Percentiles rank a stretch among this genome's conserved stretches.
These are phyloP conservation scores for Callopanchax toddi DNA, from an alignment of 2,113 vertebrate species.

Conservation along the genomic window DNA sequence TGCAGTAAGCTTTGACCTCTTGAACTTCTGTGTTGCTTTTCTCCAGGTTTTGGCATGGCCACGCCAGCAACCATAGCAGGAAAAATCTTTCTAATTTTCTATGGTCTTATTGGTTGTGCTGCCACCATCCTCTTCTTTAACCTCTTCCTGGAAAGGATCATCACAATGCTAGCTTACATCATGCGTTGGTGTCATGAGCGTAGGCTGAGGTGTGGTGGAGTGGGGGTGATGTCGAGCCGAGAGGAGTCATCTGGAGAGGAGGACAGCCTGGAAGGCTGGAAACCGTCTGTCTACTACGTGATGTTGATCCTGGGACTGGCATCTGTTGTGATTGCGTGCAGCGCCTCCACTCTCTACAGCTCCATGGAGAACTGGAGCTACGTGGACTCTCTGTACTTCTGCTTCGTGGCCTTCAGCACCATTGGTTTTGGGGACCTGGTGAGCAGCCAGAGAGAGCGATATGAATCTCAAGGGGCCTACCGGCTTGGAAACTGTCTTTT, in stretches of 20 bases:
- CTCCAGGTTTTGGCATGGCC: conserved; percentile 82
- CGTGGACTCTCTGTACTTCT: conserved; percentile 83
- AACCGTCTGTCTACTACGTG: conserved; percentile 82
- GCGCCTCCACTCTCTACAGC: conserved; percentile 80
- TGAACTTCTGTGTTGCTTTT: conserved; percentile 2
- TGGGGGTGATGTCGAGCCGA: conserved; percentile 46
- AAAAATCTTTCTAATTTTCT: conserved; percentile 83
- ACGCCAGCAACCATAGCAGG: conserved; percentile 81
- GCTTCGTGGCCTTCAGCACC: conserved; percentile 84
- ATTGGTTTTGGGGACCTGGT: conserved; percentile 84
- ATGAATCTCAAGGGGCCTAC: conserved; percentile 79
- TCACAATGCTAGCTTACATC: conserved; percentile 83
- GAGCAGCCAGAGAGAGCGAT: conserved; percentile 78
- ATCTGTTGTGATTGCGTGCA: conserved; percentile 78
- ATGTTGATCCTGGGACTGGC: conserved; percentile 82
- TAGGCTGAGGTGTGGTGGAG: conserved; percentile 66
- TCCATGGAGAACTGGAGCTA: conserved; percentile 84
- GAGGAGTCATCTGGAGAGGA: conserved; percentile 65
- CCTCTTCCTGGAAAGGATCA: conserved; percentile 84
- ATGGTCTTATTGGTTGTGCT: conserved; percentile 82
- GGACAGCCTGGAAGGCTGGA: conserved; percentile 82
- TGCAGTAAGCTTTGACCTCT: conserved; percentile 20
- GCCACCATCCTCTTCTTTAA: conserved; percentile 84
- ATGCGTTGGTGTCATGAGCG: conserved; percentile 83
- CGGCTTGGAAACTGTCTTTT: conserved; percentile 80